phyloP scores from a whole-genome alignment of 1,140 invertebrate genomes.

The Belonocnema kinseyi region DNA sequence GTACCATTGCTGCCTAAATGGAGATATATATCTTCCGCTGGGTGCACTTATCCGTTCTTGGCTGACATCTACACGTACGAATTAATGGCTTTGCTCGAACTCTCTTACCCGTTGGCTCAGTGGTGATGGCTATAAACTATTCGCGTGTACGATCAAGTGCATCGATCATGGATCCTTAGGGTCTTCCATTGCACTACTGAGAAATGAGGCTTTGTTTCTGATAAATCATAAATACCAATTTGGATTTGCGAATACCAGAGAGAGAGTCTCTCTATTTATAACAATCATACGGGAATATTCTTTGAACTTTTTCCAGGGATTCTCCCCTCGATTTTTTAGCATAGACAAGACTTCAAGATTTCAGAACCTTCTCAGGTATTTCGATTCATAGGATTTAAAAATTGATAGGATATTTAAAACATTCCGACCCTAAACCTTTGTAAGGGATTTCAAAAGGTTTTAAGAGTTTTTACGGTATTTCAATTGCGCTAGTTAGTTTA shows the following conservation, averaged over 20 bases:
- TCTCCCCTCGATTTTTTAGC: no score
- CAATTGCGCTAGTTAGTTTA: no score
- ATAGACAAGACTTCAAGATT: no score
- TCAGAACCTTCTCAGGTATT: no score
- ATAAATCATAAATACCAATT: conserved; percentile 16
- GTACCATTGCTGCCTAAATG: conserved; percentile 68
- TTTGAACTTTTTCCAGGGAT: no score
- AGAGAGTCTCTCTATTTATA: neutral
- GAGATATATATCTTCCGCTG: conserved; percentile 72
- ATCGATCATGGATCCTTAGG: conserved; percentile 57
- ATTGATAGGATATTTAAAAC: no score
- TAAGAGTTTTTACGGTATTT: no score
- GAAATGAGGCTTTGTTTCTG: conserved; percentile 15
- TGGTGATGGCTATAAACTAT: conserved; percentile 64
- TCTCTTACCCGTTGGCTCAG: conserved; percentile 46
- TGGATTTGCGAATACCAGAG: neutral
- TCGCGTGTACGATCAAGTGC: conserved; percentile 51
- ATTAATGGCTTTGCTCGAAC: conserved; percentile 68
- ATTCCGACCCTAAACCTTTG: no score
- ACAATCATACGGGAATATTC: neutral
- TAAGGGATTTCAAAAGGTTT: no score
- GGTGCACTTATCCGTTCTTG: conserved; percentile 73
- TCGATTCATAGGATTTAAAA: no score
- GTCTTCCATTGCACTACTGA: conserved; percentile 37
- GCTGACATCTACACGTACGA: conserved; percentile 72